Conservation (phyloP, 2,797 vertebrate genomes). For the Megaceryle alcyon region DNA sequence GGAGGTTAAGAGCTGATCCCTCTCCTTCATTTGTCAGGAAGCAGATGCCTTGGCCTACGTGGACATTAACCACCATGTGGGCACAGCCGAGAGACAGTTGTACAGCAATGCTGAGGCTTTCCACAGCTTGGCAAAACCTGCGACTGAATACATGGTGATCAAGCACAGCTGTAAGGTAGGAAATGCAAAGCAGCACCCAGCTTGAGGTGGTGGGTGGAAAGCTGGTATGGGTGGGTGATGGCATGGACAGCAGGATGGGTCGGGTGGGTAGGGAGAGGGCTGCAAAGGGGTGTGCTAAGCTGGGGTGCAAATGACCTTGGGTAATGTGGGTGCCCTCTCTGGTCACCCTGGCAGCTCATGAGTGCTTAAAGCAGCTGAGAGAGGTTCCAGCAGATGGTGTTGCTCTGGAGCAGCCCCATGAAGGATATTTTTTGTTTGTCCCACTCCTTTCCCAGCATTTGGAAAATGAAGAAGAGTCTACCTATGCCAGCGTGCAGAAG, state of each 20-base stretch:
- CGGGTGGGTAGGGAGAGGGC: neutral
- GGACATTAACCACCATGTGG: accelerated
- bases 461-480: neutral
- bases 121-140: accelerated
- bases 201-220: accelerated
- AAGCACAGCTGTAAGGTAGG: neutral
- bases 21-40: neutral
- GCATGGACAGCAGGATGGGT: neutral
- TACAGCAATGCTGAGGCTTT: neutral
- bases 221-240: accelerated
- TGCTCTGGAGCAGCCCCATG: accelerated
- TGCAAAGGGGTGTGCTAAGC: neutral
- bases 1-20: neutral
- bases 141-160: neutral
- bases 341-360: neutral
- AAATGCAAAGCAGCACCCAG: neutral
- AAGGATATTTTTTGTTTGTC: neutral
- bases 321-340: accelerated
- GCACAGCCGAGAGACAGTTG: neutral
- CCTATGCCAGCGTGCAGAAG: accelerated
- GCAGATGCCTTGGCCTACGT: neutral
- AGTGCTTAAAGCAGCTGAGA: neutral
- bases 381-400: neutral
- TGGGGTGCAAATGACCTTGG: neutral
- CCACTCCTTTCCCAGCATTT: neutral